phyloP scores from a whole-genome alignment of 1,140 invertebrate genomes.

The Microvelia longipes region DNA sequence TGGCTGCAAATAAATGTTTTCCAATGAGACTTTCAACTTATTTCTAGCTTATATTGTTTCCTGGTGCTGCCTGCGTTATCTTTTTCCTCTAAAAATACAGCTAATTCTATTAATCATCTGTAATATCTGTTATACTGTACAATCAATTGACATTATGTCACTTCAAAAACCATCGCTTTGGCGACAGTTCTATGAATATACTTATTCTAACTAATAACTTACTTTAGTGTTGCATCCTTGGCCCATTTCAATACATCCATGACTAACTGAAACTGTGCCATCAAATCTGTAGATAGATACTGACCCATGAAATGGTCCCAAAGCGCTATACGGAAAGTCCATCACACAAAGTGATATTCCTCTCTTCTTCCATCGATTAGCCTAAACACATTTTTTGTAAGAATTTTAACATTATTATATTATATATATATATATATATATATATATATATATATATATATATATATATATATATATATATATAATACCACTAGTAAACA shows the following conservation, averaged over 20 bases:
- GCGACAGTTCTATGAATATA: too few species aligned
- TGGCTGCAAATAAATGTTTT: too few species aligned
- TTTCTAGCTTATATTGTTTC: not conserved
- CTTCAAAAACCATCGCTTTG: too few species aligned
- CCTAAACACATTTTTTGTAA: slow-evolving; percentile 14
- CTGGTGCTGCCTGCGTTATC: not conserved
- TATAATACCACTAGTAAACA: not conserved
- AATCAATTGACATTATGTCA: not conserved
- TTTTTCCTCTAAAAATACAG: not conserved
- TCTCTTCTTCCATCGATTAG: slow-evolving; percentile 64
- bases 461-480: not conserved
- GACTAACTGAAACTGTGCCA: slow-evolving; percentile 55
- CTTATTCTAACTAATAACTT: too few species aligned
- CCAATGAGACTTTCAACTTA: too few species aligned
- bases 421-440: not conserved
- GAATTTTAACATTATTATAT: not conserved
- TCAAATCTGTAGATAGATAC: slow-evolving; percentile 58
- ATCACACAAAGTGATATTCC: slow-evolving; percentile 47
- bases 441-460: not conserved
- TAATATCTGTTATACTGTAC: not conserved
- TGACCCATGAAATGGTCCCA: slow-evolving; percentile 42
- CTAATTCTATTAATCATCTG: not conserved
- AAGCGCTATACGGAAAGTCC: slow-evolving; percentile 38
- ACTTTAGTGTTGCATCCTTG: slow-evolving; percentile 66
- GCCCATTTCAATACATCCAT: slow-evolving; percentile 70